These are phyloP conservation scores for Meloidogyne exigua DNA, from an alignment of 1,140 invertebrate genomes.

Conservation along the genomic window DNA sequence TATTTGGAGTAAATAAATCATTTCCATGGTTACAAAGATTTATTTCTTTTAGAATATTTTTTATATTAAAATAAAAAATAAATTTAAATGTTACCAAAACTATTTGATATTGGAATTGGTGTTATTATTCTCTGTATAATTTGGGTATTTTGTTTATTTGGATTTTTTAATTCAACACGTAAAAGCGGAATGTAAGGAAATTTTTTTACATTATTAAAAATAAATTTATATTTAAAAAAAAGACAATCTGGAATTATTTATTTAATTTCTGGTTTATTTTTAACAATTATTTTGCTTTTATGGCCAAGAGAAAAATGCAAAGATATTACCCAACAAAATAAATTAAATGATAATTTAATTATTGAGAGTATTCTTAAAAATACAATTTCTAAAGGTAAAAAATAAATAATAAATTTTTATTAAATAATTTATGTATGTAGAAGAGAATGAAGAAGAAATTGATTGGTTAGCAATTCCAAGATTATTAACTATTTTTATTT, in stretches of 20 bases:
- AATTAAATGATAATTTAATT: neutral
- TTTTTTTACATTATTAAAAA: neutral
- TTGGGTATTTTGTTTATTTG: neutral
- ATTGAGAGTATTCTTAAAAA: neutral
- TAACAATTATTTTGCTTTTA: neutral
- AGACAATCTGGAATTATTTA: neutral
- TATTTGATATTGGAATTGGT: constrained; percentile 2
- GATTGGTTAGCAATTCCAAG: neutral
- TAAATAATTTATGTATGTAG: too few species aligned
- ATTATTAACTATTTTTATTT: neutral
- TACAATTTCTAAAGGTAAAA: neutral
- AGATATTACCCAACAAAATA: neutral
- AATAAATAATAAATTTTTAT: neutral
- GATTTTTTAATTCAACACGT: neutral
- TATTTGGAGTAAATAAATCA: too few species aligned
- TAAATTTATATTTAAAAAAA: neutral
- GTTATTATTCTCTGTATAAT: neutral
- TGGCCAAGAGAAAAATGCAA: neutral
- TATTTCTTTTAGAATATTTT: neutral
- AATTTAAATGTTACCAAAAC: neutral
- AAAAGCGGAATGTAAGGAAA: neutral
- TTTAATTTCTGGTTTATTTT: constrained; percentile 3
- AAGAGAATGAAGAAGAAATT: neutral
- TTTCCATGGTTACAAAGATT: too few species aligned
- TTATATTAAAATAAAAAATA: neutral